These are phyloP conservation scores for Anthrax anthrax DNA, from an alignment of 2,888 invertebrate species.

Conservation along the genomic window DNA sequence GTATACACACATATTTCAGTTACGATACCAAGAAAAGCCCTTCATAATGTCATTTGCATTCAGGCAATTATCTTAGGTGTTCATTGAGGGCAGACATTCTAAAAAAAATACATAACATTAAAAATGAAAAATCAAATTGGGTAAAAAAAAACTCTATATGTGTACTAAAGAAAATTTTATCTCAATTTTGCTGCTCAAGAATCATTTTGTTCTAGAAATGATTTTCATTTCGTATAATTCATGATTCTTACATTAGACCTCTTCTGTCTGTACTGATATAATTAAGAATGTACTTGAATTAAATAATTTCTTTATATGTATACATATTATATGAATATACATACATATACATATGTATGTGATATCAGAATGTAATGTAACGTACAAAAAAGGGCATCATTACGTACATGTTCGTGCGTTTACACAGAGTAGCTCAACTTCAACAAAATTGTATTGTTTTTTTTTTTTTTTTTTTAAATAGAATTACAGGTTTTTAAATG, in stretches of 20 bases:
- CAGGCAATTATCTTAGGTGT: constrained; percentile 33
- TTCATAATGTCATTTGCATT: constrained; percentile 29
- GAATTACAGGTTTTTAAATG: no score
- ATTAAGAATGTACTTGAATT: no score
- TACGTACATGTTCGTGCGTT: neutral
- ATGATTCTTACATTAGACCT: neutral
- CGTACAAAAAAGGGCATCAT: no score
- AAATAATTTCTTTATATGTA: no score
- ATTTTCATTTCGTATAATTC: neutral
- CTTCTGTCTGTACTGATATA: neutral
- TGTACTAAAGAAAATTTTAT: neutral
- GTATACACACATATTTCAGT: neutral
- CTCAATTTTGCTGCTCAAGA: constrained; percentile 1
- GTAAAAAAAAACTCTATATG: neutral
- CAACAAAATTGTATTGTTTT: no score
- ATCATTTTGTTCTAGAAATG: constrained; percentile 3
- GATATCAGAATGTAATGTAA: no score
- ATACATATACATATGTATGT: no score
- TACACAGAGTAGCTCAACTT: no score
- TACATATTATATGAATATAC: no score
- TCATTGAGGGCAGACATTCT: constrained; percentile 19
- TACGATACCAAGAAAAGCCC: constrained; percentile 14
- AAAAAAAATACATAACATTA: constrained; percentile 8
- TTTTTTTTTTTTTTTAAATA: no score
- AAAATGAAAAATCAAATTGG: neutral